Base-by-base conservation (phyloP, 53 echinoderm and acorn worm genomes). In the Echinometra lucunter region DNA sequence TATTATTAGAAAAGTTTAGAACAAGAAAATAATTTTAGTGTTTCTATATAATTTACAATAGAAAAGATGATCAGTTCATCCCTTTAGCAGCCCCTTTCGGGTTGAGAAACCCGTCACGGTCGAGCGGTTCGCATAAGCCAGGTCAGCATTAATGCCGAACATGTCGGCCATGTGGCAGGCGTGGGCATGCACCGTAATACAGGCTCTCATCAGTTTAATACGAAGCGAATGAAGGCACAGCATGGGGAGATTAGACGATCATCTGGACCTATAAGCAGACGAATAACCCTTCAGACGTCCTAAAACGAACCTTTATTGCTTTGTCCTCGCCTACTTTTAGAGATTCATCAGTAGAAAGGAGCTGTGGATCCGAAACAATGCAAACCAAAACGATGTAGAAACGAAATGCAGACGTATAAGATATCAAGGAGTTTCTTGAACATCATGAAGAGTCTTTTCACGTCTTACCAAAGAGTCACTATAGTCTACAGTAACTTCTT, bases 191-290 rank as follows among this genome's bases (percentile, higher is more conserved):
- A 85, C 85, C 49, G 49, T 85, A 49, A 4, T 27, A 49, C 0
- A 1, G n/a, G 49, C 49, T 28, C 13, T 28, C n/a, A n/a, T 49
- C 30, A 27, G 85, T 27, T 85, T 85, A 85, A 85, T 45, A 53
- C 12, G 85, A 53, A 45, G 49, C 47, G 15, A 47, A 47, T 85
- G 85, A 85, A 49, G 85, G 28, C 85, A n/a, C 85, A 85, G 85
- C 49, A 49, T 47, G 85, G 85, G 53, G 85, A 85, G 85, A 85
- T 85, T 85, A 85, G 49, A 45, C 13, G 45, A 49, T 85, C 85
- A 85, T 85, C 85, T 85, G 85, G 85, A n/a, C 45, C 10, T 44
- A 28, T 45, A 49, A 49, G 49, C 49, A 85, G 53, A n/a, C 47
- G 85, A 85, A 49, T n/a, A 8, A 38, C 30, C 30, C 30, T 5